These are phyloP conservation scores for Gymnoscopelus braueri DNA, from an alignment of 2,797 vertebrate species.

Conservation along the genomic window DNA sequence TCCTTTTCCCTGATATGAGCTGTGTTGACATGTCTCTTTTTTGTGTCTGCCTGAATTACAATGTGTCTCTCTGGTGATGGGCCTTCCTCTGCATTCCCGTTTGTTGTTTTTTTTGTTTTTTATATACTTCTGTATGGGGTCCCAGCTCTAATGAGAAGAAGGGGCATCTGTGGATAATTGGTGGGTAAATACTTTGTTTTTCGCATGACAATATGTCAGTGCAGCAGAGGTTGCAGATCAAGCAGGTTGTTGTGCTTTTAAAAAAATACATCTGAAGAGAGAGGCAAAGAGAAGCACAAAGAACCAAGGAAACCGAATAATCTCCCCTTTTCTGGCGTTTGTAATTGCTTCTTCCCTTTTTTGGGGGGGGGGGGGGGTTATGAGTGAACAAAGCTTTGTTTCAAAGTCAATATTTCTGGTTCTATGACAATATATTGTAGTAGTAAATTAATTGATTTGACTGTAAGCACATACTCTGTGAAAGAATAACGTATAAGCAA, in stretches of 20 bases:
- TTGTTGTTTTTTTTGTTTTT: conserved; percentile 57
- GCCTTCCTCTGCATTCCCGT: conserved; percentile 38
- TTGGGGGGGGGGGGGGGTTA: no score
- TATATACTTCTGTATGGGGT: conserved; percentile 61
- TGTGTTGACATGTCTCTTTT: conserved; percentile 49
- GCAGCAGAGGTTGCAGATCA: conserved; percentile 60
- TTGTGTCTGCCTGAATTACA: conserved; percentile 66
- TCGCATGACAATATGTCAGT: conserved; percentile 69
- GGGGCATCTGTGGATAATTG: conserved; percentile 77
- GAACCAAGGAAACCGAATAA: conserved; percentile 20
- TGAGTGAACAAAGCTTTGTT: no score
- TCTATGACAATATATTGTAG: no score
- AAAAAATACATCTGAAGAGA: conserved; percentile 47
- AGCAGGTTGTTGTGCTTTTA: conserved; percentile 64
- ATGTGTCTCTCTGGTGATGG: conserved; percentile 62
- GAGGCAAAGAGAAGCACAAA: conserved; percentile 31
- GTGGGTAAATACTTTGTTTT: conserved; percentile 77
- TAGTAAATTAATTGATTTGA: no score
- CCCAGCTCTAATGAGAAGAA: conserved; percentile 67
- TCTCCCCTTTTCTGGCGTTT: conserved; percentile 32
- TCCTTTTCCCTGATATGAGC: conserved; percentile 44
- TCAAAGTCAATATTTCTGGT: no score
- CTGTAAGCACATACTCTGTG: no score
- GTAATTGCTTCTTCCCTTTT: conserved; percentile 50
- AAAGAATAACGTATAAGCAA: no score